Base-by-base conservation (phyloP, 2,113 vertebrate genomes). In the Smithornis capensis region DNA sequence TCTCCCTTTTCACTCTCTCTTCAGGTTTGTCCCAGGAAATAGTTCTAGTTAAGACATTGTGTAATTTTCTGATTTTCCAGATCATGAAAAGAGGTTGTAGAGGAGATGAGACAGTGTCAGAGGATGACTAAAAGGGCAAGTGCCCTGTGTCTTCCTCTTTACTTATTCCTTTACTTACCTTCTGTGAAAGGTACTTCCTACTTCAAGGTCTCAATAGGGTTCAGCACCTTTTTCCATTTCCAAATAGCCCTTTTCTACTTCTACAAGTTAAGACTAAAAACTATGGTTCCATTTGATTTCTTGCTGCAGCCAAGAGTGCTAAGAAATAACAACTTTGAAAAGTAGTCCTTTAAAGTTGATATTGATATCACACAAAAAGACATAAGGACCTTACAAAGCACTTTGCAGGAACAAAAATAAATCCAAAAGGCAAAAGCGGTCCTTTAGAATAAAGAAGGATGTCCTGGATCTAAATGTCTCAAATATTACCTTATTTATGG, bases 251-350 rank as follows among this genome's bases (percentile, higher is more conserved):
- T 55, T 23, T 73, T 52, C 64, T 80, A 73, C 81, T 47, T 49
- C 64, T 50, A 17, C 19, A 49, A 78, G 64, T 31, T 23, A 50
- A 74, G 38, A 55, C 52, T 64, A 23, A 90, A 85, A 79, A 3
- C 42, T 71, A 1, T 8, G 50, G 38, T 53, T 93, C 59, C 15
- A 40, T 67, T 64, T 90, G 60, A 90, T 93, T 71, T 75, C 80
- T 52, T 60, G 37, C 44, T 40, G 73, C 81, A 91, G 77, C 57
- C 74, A 23, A 33, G 52, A 63, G 21, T 8, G 11, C 42, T 68
- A 83, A 59, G 79, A 67, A 93, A 91, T 81, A 90, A 60, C 45
- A 89, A 31, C 86, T 81, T 70, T 92, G 83, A 81, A 52, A 95
- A 88, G 68, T 35, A 42, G 71, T 57, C 60, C 64, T 78, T 90